phyloP scores from a whole-genome alignment of 1,140 invertebrate species.

The silkworm (Bombyx mori) region ASM3026992v2 NC_085113.1:1384001-1384500 shows the following conservation, averaged over 20 bases:
- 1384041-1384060: constrained; percentile 70
- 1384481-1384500: constrained; percentile 74
- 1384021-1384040: constrained; percentile 74
- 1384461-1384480: constrained; percentile 73
- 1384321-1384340: constrained; percentile 75
- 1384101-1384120: constrained; percentile 73
- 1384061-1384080: constrained; percentile 69
- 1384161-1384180: constrained; percentile 70
- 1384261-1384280: constrained; percentile 76
- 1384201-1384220: constrained; percentile 78
- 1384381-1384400: constrained; percentile 72
- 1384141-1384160: constrained; percentile 72
- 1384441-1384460: constrained; percentile 72
- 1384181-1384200: constrained; percentile 73
- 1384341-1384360: constrained; percentile 72
- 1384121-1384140: constrained; percentile 71
- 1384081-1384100: constrained; percentile 73
- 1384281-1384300: constrained; percentile 75
- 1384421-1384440: constrained; percentile 75
- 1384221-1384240: constrained; percentile 78
- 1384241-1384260: constrained; percentile 74
- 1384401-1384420: constrained; percentile 72
- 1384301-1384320: constrained; percentile 74
- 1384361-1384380: constrained; percentile 72
- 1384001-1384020: constrained; percentile 74